Conservation (phyloP, 2,113 vertebrate genomes). For the Narcine bancroftii region DNA sequence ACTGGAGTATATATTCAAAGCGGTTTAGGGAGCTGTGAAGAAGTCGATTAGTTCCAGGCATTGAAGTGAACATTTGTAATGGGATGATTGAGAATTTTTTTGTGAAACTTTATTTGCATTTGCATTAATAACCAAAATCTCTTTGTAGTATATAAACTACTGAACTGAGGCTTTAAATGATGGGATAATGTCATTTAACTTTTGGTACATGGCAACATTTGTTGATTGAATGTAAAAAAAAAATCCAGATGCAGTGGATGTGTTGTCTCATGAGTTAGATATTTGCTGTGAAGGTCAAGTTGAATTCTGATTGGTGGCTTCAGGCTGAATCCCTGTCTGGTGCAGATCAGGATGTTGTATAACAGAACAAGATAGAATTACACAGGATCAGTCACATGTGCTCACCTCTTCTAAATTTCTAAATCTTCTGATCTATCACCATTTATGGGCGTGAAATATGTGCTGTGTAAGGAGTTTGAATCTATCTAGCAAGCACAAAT, state of each 20-base stretch:
- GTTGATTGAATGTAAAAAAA: slow-evolving; percentile 14
- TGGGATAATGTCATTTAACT: neutral
- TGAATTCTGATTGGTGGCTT: neutral
- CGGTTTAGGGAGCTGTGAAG: neutral
- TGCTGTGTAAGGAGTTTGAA: neutral
- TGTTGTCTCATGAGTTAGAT: neutral
- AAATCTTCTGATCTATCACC: neutral
- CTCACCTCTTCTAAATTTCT: neutral
- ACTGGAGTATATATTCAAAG: neutral
- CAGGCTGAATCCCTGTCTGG: neutral
- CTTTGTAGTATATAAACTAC: slow-evolving; percentile 16
- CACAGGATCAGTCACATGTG: neutral
- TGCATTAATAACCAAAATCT: neutral
- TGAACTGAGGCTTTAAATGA: slow-evolving; percentile 17
- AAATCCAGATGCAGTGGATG: neutral
- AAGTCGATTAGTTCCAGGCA: neutral
- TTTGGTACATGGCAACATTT: neutral
- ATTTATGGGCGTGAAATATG: neutral
- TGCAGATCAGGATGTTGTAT: neutral
- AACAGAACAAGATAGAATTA: neutral
- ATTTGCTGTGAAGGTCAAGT: neutral
- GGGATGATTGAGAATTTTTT: neutral
- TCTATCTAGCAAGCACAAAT: neutral
- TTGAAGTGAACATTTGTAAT: neutral
- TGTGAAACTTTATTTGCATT: neutral